These are phyloP conservation scores for Micronycteris hirsuta DNA, from an alignment of 2,113 vertebrate genomes.

Conservation along the genomic window DNA sequence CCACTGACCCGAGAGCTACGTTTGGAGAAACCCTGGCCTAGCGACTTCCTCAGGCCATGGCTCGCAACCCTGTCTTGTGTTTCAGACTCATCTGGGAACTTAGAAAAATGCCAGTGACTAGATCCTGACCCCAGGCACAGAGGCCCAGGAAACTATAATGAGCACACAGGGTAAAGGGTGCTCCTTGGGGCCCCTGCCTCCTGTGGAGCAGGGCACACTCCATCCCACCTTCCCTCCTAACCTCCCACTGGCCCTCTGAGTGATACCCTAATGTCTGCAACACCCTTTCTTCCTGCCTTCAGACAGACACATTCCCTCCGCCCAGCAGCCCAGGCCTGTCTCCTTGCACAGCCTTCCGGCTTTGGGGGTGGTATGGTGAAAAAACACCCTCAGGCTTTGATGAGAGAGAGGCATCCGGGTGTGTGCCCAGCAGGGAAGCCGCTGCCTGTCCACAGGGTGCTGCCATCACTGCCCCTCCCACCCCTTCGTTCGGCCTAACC, in stretches of 20 bases:
- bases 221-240: neutral
- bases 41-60: neutral
- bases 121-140: neutral
- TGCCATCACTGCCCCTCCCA: neutral
- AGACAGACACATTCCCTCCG: neutral
- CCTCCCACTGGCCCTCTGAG: neutral
- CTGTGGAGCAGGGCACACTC: neutral
- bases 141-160: neutral
- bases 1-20: too few relatives aligned
- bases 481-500: neutral
- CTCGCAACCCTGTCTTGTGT: neutral
- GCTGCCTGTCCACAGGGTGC: neutral
- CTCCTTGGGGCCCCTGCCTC: neutral
- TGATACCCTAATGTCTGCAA: neutral
- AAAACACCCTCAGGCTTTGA: neutral
- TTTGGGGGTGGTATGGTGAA: neutral
- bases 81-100: neutral
- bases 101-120: neutral
- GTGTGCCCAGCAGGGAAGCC: neutral
- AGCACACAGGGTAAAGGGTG: neutral
- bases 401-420: rapidly evolving
- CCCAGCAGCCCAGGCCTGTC: neutral
- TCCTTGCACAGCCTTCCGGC: neutral
- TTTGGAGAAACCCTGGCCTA: neutral
- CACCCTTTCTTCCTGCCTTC: neutral